These are phyloP conservation scores for Pinctada fucata DNA, from an alignment of 2,888 invertebrate genomes.

Conservation along the genomic window DNA sequence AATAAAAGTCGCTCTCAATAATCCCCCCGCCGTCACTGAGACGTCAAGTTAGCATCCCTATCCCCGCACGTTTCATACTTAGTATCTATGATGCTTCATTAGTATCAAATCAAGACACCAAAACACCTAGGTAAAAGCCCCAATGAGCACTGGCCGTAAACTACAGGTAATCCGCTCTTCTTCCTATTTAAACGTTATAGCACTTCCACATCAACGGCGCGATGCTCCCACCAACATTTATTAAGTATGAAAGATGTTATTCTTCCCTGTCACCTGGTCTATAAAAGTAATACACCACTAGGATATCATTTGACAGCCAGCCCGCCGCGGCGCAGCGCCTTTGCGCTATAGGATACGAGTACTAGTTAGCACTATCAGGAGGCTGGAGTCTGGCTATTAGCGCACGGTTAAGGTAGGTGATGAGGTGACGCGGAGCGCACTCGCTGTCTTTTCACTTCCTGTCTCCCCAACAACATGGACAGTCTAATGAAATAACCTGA, in stretches of 20 bases:
- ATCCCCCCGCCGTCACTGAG: too few relatives aligned
- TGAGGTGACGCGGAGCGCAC: too few relatives aligned
- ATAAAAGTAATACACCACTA: neutral
- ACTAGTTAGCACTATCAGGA: too few relatives aligned
- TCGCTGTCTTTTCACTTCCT: too few relatives aligned
- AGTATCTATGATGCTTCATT: neutral
- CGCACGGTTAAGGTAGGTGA: too few relatives aligned
- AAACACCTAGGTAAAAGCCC: neutral
- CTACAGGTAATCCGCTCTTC: neutral
- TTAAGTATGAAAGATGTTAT: slow-evolving; percentile 1
- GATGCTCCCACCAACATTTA: neutral
- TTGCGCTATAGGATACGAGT: too few relatives aligned
- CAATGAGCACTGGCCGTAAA: neutral
- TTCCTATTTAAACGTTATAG: neutral
- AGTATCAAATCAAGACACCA: neutral
- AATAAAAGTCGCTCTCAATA: too few relatives aligned
- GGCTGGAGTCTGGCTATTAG: too few relatives aligned
- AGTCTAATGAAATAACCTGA: slow-evolving; percentile 15
- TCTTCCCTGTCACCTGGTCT: slow-evolving; percentile 3
- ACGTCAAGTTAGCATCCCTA: too few relatives aligned
- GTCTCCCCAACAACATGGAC: too few relatives aligned
- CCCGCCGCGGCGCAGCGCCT: too few relatives aligned
- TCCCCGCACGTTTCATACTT: neutral
- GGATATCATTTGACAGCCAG: neutral
- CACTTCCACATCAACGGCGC: neutral